phyloP scores from a whole-genome alignment of 2,888 invertebrate species.

The Bellardia pandia region DNA sequence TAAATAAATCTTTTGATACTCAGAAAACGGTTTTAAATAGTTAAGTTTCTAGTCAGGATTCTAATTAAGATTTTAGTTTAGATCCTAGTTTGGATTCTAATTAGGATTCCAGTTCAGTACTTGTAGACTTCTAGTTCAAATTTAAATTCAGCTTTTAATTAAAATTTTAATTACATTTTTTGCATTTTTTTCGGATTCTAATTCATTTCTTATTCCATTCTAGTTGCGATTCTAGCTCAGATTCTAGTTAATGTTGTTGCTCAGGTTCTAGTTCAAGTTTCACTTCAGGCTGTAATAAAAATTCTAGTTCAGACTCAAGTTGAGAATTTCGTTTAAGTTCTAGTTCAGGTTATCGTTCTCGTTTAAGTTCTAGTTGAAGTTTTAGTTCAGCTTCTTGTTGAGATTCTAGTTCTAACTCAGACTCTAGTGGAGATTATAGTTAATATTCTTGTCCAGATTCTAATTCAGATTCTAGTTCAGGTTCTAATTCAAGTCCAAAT shows the following conservation, averaged over 20 bases:
- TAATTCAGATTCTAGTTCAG: neutral
- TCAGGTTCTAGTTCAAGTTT: no score
- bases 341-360: no score
- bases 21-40: neutral
- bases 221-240: neutral
- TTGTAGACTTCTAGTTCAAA: neutral
- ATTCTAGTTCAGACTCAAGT: no score
- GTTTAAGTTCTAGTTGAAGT: no score
- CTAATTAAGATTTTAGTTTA: neutral
- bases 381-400: neutral
- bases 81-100: neutral
- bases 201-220: neutral
- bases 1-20: no score
- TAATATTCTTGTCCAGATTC: neutral
- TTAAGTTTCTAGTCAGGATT: slow-evolving; percentile 1
- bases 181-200: neutral
- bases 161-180: neutral
- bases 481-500: no score
- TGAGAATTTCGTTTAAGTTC: no score
- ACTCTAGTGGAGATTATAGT: no score
- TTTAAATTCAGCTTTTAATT: neutral
- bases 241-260: no score
- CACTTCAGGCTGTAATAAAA: no score
- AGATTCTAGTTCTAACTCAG: no score
- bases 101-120: neutral